A percentile compares a stretch with the other conserved stretches of the same genome.
These are phyloP conservation scores for Sebastes oblongus DNA, from an alignment of 2,797 vertebrate genomes.

Conservation along the genomic window DNA sequence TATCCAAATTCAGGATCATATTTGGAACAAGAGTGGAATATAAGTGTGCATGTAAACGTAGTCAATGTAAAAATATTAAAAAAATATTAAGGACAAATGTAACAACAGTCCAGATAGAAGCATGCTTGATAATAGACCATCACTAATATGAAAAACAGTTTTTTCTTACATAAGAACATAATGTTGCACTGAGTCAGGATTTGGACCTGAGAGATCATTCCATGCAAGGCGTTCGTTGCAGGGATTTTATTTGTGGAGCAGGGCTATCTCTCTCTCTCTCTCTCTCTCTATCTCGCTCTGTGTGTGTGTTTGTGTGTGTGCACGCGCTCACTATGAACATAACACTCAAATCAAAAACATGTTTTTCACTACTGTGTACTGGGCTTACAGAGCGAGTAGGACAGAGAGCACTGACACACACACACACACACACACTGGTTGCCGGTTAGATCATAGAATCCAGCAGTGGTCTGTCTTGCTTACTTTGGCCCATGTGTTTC, in stretches of 20 bases:
- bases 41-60: neutral
- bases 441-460: conserved; percentile 46
- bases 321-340: conserved; percentile 29
- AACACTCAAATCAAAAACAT: conserved; percentile 65
- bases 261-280: neutral
- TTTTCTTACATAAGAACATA: neutral
- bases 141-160: neutral
- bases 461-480: conserved; percentile 58
- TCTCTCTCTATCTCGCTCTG: no score
- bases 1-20: no score
- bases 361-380: conserved; percentile 64
- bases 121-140: neutral
- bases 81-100: neutral
- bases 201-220: conserved; percentile 31
- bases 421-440: conserved; percentile 9
- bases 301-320: neutral
- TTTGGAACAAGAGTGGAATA: neutral
- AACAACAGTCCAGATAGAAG: neutral
- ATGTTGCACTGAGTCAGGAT: neutral
- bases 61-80: neutral
- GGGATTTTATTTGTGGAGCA: conserved; percentile 23
- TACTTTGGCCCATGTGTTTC: conserved; percentile 60
- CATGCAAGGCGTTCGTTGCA: neutral
- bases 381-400: neutral
- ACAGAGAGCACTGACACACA: neutral